A percentile compares a stretch with the other conserved stretches of the same genome.
Evolutionary conservation across 1,140 invertebrate species (phyloP).

Genomic region (Conus betulinus): DNA sequence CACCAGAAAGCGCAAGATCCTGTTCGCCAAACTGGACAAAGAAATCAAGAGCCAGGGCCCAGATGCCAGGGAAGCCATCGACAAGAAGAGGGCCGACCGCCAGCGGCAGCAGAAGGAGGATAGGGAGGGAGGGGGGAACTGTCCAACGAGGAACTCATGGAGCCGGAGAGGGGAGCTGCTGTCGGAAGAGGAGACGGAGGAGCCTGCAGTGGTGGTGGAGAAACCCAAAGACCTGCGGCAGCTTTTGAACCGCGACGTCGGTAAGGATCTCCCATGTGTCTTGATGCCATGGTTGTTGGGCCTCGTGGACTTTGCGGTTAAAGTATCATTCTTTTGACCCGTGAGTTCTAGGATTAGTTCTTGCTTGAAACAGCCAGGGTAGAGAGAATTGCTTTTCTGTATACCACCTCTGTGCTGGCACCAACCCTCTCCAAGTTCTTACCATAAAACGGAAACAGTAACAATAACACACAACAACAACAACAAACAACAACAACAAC

Average conservation of each 20-base stretch:
- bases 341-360: too few relatives aligned
- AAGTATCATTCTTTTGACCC: too few relatives aligned
- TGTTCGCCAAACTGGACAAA: conserved; percentile 41
- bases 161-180: neutral
- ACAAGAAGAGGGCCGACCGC: conserved; percentile 79
- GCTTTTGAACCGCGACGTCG: conserved; percentile 22
- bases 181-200: conserved; percentile 26
- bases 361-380: too few relatives aligned
- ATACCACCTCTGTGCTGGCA: too few relatives aligned
- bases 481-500: too few relatives aligned
- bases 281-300: too few relatives aligned
- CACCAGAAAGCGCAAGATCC: conserved; percentile 55
- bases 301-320: too few relatives aligned
- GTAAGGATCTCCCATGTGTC: neutral
- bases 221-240: conserved; percentile 36
- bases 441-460: too few relatives aligned
- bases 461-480: too few relatives aligned
- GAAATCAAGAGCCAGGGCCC: conserved; percentile 72
- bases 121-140: conserved; percentile 44
- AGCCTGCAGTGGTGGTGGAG: conserved; percentile 14
- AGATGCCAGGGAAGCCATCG: conserved; percentile 85
- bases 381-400: too few relatives aligned
- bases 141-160: neutral
- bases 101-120: conserved; percentile 51
- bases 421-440: too few relatives aligned